Conservation (phyloP, 2,888 invertebrate genomes). For the Tipula unca region DNA sequence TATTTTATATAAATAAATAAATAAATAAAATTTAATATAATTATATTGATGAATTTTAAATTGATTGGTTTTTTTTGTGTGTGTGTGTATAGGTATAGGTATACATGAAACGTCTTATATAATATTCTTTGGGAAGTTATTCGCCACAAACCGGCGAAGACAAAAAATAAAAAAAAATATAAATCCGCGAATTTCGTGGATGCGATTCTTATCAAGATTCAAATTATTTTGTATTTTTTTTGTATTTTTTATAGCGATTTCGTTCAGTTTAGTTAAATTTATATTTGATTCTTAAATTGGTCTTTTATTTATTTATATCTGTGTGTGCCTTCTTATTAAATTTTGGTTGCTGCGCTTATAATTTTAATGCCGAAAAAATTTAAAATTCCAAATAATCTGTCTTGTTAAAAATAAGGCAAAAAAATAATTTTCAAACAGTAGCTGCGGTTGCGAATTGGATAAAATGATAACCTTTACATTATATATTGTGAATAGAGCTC, state of each 20-base stretch:
- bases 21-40: constrained; percentile 9
- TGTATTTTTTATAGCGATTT: neutral
- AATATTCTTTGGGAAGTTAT: neutral
- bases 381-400: constrained; percentile 16
- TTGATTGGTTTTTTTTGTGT: neutral
- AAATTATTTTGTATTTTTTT: neutral
- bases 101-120: neutral
- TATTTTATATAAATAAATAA: constrained; percentile 2
- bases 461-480: constrained; percentile 10
- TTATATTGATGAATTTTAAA: constrained; percentile 8
- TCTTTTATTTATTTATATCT: neutral
- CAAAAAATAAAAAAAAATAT: neutral
- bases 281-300: neutral
- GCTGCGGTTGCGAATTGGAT: neutral
- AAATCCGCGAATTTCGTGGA: neutral
- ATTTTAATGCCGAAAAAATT: neutral
- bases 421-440: neutral
- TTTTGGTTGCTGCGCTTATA: neutral
- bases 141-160: neutral
- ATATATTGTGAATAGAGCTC: too few relatives aligned
- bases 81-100: too few relatives aligned
- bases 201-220: constrained; percentile 14
- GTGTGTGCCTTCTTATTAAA: neutral
- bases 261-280: constrained; percentile 8
- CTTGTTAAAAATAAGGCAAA: neutral